Conservation (phyloP, 2,888 invertebrate species). For the Caenorhabditis parvicauda region DNA sequence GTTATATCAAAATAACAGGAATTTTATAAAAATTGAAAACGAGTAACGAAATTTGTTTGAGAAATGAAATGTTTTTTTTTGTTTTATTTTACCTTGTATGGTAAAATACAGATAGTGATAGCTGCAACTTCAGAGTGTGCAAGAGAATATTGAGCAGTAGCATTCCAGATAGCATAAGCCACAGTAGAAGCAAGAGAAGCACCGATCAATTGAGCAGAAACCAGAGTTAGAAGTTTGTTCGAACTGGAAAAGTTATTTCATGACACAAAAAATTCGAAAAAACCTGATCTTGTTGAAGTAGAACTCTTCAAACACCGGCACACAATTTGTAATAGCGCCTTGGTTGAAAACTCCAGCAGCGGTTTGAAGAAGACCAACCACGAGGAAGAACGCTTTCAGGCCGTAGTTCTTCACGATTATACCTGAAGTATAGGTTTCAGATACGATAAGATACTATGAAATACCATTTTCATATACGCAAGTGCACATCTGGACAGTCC, state of each 20-base stretch:
- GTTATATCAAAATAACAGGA: too few relatives aligned
- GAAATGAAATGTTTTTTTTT: too few relatives aligned
- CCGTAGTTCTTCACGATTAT: slow-evolving; percentile 55
- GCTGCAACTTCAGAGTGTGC: slow-evolving; percentile 41
- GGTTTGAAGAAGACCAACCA: slow-evolving; percentile 42
- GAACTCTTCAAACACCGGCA: slow-evolving; percentile 43
- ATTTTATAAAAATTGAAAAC: too few relatives aligned
- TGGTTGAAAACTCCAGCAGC: slow-evolving; percentile 44
- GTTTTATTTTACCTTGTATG: slow-evolving; percentile 53
- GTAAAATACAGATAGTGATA: slow-evolving; percentile 41
- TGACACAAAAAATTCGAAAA: neutral
- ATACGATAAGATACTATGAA: neutral
- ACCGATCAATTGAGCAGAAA: slow-evolving; percentile 49
- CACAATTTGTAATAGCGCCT: slow-evolving; percentile 50
- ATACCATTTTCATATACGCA: slow-evolving; percentile 61
- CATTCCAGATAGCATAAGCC: slow-evolving; percentile 53
- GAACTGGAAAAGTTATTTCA: slow-evolving; percentile 19
- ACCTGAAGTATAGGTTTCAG: slow-evolving; percentile 18
- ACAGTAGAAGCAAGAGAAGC: slow-evolving; percentile 47
- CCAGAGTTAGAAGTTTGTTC: slow-evolving; percentile 34
- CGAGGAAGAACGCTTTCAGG: slow-evolving; percentile 46
- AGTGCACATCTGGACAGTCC: slow-evolving; percentile 56
- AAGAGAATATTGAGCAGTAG: slow-evolving; percentile 35
- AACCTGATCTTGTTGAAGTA: slow-evolving; percentile 31
- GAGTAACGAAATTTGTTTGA: too few relatives aligned